Conservation (phyloP, 2,888 invertebrate species). For the Aleiodes testaceus region DNA sequence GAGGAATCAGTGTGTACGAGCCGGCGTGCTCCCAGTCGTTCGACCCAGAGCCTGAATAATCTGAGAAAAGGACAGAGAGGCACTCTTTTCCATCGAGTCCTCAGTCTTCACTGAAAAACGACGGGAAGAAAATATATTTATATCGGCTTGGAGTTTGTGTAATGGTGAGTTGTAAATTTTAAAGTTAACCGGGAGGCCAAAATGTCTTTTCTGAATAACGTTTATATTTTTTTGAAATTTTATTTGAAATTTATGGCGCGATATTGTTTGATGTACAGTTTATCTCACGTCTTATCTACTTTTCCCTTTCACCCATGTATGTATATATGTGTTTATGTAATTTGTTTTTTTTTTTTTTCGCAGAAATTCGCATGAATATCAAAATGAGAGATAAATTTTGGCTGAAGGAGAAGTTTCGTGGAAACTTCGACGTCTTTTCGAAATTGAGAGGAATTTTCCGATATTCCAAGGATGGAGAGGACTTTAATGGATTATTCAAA, state of each 20-base stretch:
- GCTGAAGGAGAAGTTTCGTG: no score
- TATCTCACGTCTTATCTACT: slow-evolving; percentile 29
- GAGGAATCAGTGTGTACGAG: slow-evolving; percentile 36
- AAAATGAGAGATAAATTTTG: background rate
- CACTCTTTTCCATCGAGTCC: slow-evolving; percentile 17
- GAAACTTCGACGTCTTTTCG: no score
- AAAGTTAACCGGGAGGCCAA: slow-evolving; percentile 29
- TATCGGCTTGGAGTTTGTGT: slow-evolving; percentile 41
- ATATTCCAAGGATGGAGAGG: no score
- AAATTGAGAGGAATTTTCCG: no score
- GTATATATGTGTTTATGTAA: no score
- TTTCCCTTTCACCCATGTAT: slow-evolving; percentile 25
- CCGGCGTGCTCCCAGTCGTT: slow-evolving; percentile 28
- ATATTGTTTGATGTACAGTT: slow-evolving; percentile 29
- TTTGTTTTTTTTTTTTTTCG: background rate
- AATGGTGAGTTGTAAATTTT: slow-evolving; percentile 68
- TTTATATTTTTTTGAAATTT: slow-evolving; percentile 12
- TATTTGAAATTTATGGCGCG: slow-evolving; percentile 29
- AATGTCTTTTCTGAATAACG: slow-evolving; percentile 32
- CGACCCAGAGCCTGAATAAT: slow-evolving; percentile 30
- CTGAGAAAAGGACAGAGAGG: background rate
- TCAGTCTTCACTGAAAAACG: slow-evolving; percentile 55
- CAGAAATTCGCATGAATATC: slow-evolving; percentile 9
- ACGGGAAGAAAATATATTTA: slow-evolving; percentile 67
- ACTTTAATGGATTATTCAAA: background rate